These are phyloP conservation scores for Lampris incognitus DNA, from an alignment of 2,113 vertebrate species.

Conservation along the genomic window DNA sequence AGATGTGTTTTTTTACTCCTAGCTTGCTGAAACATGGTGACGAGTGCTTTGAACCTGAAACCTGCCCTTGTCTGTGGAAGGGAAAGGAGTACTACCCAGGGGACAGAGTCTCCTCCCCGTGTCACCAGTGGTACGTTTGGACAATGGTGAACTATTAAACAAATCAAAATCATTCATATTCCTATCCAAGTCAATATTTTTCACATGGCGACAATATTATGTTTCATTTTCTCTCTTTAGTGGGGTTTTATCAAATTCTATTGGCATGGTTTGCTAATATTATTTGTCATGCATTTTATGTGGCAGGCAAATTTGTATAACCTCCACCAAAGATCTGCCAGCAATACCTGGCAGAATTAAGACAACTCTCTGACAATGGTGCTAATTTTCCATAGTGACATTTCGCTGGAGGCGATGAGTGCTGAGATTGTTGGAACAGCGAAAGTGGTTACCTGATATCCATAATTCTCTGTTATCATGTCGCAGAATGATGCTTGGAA, in stretches of 20 bases:
- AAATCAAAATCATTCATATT: neutral
- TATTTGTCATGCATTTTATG: neutral
- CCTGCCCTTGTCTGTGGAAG: constrained; percentile 96
- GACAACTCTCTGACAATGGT: constrained; percentile 37
- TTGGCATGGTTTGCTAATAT: neutral
- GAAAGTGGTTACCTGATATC: constrained; percentile 73
- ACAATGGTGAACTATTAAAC: no score
- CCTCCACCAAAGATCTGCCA: neutral
- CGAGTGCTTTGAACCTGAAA: constrained; percentile 87
- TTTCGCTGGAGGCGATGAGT: constrained; percentile 37
- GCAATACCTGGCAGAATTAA: constrained; percentile 37
- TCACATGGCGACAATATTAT: neutral
- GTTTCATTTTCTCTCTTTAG: no score
- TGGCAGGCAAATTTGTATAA: constrained; percentile 23
- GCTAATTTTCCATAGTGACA: constrained; percentile 51
- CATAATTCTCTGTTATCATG: constrained; percentile 60
- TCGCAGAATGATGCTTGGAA: constrained; percentile 29
- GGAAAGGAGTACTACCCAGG: constrained; percentile 96
- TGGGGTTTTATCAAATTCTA: no score
- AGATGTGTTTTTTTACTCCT: constrained; percentile 34
- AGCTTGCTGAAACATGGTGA: constrained; percentile 93
- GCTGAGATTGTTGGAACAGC: constrained; percentile 38
- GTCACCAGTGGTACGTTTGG: constrained; percentile 90
- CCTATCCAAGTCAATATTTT: neutral
- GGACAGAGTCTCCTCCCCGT: constrained; percentile 90